These are phyloP conservation scores for Adoxophyes honmai DNA, from an alignment of 1,140 invertebrate species.

Conservation along the genomic window DNA sequence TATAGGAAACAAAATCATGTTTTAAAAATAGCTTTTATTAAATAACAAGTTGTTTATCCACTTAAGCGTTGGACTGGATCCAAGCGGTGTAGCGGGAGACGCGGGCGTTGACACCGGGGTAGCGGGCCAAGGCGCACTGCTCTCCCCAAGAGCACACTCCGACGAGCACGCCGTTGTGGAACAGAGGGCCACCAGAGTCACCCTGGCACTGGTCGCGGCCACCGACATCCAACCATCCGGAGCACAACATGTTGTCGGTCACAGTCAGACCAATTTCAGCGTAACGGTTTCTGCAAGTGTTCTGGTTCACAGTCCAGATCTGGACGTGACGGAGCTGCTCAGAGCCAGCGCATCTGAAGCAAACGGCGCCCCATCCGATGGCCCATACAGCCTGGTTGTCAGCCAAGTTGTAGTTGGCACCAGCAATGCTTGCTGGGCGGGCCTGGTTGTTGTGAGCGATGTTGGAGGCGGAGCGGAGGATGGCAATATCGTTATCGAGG, in stretches of 20 bases:
- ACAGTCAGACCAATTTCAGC: conserved; percentile 3
- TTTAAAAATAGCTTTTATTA: no score
- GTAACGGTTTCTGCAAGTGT: conserved; percentile 25
- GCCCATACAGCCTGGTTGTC: conserved; percentile 30
- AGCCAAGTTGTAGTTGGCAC: conserved; percentile 25
- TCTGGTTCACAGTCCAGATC: conserved; percentile 33
- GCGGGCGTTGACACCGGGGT: conserved; percentile 75
- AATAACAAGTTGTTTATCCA: background rate
- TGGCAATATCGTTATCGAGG: conserved; percentile 80
- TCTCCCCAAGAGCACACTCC: conserved; percentile 79
- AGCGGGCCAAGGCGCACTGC: conserved; percentile 68
- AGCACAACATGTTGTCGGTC: conserved; percentile 34
- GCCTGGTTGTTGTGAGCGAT: conserved; percentile 39
- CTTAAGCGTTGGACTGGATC: conserved; percentile 39
- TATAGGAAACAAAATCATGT: no score
- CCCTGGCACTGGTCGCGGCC: conserved; percentile 66
- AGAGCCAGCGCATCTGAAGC: conserved; percentile 18
- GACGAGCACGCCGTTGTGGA: conserved; percentile 68
- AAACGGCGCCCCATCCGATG: conserved; percentile 28
- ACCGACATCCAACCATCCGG: conserved; percentile 37
- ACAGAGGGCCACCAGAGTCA: conserved; percentile 81
- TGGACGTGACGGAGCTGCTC: conserved; percentile 33
- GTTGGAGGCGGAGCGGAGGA: conserved; percentile 28
- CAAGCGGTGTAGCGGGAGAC: conserved; percentile 49
- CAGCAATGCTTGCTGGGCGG: conserved; percentile 23